phyloP scores from a whole-genome alignment of 2,888 invertebrate species.

The Thysanoteuthis rhombus region DNA sequence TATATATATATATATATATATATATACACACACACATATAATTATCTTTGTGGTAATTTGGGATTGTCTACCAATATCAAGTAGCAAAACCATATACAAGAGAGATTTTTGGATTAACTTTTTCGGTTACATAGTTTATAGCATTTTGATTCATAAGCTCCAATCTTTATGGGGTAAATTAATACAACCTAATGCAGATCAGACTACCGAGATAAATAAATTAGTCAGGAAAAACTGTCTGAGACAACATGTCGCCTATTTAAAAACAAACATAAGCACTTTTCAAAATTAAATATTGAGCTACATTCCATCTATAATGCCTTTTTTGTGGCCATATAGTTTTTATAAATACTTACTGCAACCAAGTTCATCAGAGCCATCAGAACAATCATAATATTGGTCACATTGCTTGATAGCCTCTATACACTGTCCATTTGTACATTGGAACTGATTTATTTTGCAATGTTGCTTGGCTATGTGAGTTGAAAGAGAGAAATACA shows the following conservation, averaged over 20 bases:
- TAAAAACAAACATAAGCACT: background rate
- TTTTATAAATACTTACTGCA: slow-evolving; percentile 45
- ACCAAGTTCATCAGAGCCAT: slow-evolving; percentile 53
- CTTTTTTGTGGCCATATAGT: slow-evolving; percentile 75
- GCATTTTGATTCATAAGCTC: background rate
- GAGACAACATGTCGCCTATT: background rate
- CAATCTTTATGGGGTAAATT: too few relatives aligned
- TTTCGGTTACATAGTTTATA: background rate
- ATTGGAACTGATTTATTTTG: background rate
- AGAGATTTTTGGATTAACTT: too few relatives aligned
- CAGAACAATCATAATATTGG: slow-evolving; percentile 39
- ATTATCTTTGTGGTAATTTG: too few relatives aligned
- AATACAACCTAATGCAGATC: too few relatives aligned
- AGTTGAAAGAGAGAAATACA: background rate
- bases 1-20: too few relatives aligned
- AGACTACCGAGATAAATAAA: too few relatives aligned
- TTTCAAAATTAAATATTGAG: background rate
- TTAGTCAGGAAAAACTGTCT: too few relatives aligned
- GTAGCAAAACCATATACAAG: too few relatives aligned
- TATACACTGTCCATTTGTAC: background rate
- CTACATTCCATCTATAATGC: background rate
- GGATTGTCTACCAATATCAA: too few relatives aligned
- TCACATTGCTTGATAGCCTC: background rate
- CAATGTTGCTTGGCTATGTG: background rate
- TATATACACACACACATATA: too few relatives aligned